Evolutionary conservation across 2,888 invertebrate species (phyloP), one percentile per base, ranked within the genome.

Genomic region (Sphaerophoria taeniata): DNA sequence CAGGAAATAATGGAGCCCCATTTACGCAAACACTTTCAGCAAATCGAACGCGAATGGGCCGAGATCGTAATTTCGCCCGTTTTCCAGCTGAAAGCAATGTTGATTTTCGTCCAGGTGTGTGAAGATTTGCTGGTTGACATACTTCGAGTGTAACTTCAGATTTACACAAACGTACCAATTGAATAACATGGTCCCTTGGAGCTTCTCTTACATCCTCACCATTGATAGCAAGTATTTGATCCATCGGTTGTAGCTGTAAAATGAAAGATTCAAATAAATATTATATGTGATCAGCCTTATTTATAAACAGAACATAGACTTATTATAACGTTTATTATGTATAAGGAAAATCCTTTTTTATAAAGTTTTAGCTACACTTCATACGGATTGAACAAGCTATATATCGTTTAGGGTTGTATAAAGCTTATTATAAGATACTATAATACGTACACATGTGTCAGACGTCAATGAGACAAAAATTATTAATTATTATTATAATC

Each of bases 21-120:
- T 97, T 97, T 78, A 97, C 94, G 90, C 96, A 96, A 39, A 97
- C 97, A 53, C 97, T 96, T 90, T 98, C 97, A 0, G 98, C 97
- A 90, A 98, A 98, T 67, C 98, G 93, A 0, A 98, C 98, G 87
- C 97, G 93, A 36, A 96, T 96, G 0, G 97, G 98, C 89, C 97
- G 95, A 47, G 95, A 95, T 87, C 96, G 94, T 80, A 98, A 93
- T 89, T 96, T 94, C 5, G 97, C 97, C 82, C 97, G 94, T 92
- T 98, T 97, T 12, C 97, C 97, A 0, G 97, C 97, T 1, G 97
- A 97, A 56, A 98, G 93, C 47, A 98, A 92, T 0, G 97, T 97
- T 0, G 97, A 97, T 90, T 97, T 96, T 69, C 95, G 92, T 24
- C 94, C 94, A 0, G 92, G 90, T 34, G 90, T 89, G 88, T 95